Percentiles rank a stretch among this genome's conserved stretches.
Evolutionary conservation across 2,888 invertebrate species (phyloP).

Genomic region (Pheosia tremula): DNA sequence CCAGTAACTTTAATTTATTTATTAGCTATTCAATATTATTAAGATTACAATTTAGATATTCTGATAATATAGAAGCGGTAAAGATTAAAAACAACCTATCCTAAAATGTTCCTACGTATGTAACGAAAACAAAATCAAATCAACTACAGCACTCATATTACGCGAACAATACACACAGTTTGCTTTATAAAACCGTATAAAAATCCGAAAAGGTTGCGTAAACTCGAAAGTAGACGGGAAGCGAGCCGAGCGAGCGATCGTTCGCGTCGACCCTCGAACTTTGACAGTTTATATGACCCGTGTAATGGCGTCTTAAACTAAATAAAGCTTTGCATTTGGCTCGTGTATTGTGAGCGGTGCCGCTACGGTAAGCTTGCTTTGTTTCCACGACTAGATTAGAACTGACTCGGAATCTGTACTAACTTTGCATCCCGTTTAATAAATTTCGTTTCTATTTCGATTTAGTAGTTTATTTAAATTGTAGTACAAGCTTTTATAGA

Average conservation of each 20-base stretch:
- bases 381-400: conserved; percentile 67
- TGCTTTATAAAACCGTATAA: conserved; percentile 50
- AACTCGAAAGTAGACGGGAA: conserved; percentile 49
- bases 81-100: too few species aligned
- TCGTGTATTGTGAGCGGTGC: conserved; percentile 54
- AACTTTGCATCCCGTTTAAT: conserved; percentile 33
- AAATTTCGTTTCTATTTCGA: conserved; percentile 26
- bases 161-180: background rate
- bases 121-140: background rate
- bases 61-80: too few species aligned
- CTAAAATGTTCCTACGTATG: too few species aligned
- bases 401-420: conserved; percentile 42
- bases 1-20: too few species aligned
- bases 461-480: conserved; percentile 13
- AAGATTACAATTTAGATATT: too few species aligned
- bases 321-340: conserved; percentile 81
- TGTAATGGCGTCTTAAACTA: conserved; percentile 82
- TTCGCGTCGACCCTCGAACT: conserved; percentile 66
- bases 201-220: conserved; percentile 58
- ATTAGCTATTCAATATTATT: too few species aligned
- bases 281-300: conserved; percentile 84
- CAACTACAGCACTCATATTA: background rate
- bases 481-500: too few species aligned
- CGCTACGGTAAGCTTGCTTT: conserved; percentile 65
- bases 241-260: conserved; percentile 43